phyloP scores from a whole-genome alignment of 2,888 invertebrate genomes.

The Tethea ocularis region DNA sequence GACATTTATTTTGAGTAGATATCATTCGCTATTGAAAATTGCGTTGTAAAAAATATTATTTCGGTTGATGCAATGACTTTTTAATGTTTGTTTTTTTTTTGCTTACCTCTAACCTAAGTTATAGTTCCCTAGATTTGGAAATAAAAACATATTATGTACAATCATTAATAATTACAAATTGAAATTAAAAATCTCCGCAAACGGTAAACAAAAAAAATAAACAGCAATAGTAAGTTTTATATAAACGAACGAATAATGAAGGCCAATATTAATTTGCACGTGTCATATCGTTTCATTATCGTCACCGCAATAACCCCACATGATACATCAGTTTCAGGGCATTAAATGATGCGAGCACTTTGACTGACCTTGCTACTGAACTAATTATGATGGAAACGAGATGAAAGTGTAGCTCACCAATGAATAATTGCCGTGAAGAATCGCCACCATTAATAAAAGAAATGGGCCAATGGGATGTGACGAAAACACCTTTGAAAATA shows the following conservation, averaged over 20 bases:
- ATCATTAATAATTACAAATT: too few relatives aligned
- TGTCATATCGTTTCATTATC: conserved; percentile 15
- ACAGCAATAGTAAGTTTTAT: too few relatives aligned
- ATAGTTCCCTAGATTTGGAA: too few relatives aligned
- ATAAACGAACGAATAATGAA: too few relatives aligned
- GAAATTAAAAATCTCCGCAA: too few relatives aligned
- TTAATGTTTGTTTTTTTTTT: too few relatives aligned
- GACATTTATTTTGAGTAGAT: conserved; percentile 13
- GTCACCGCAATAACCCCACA: conserved; percentile 16
- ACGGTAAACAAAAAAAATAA: too few relatives aligned
- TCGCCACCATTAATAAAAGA: conserved; percentile 8
- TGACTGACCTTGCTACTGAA: conserved; percentile 34
- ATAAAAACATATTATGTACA: too few relatives aligned
- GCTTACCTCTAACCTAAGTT: too few relatives aligned
- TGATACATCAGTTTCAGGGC: conserved; percentile 33
- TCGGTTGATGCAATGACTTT: too few relatives aligned
- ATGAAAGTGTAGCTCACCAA: conserved; percentile 32
- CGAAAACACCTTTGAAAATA: conserved; percentile 1
- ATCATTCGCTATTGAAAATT: too few relatives aligned
- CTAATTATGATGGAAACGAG: conserved; percentile 44
- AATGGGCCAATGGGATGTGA: conserved; percentile 14
- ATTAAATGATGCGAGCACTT: conserved; percentile 38
- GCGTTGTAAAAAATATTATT: too few relatives aligned
- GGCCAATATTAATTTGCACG: not conserved
- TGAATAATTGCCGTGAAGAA: conserved; percentile 25